Base-by-base conservation (phyloP, 64 coral and sea anemone species). In the Porites australiensis region DNA sequence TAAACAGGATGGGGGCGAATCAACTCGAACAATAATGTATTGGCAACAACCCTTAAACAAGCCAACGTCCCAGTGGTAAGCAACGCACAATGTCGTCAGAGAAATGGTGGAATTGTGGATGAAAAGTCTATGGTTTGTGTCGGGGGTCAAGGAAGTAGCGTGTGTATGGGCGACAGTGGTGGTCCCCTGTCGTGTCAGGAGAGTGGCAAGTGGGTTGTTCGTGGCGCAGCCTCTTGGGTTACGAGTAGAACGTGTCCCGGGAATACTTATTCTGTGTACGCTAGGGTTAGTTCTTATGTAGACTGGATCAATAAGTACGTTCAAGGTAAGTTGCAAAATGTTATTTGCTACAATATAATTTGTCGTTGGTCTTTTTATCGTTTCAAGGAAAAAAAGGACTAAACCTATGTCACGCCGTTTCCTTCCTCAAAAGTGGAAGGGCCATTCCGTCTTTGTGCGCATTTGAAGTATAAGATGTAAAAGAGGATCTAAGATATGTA, bases 101-200 rank as follows among this genome's bases (percentile, higher is more conserved):
- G 61, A 74, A 82, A 92, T 19, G 86, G 94, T 4, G 65, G 27
- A 27, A 9, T 7, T 16, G 94, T 88, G n/a, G 67, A 92, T 51
- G 58, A 96, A 62, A 83, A 12, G 1, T 80, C 90, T 3, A 96
- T 96, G 94, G 68, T 96, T 8, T 96, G 94, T 45, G 68, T 92
- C 0, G 94, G 94, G 57, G 85, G 94, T 62, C 27, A 48, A 10
- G 94, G 94, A 44, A 88, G 65, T 62, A 96, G 94, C 53, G 90
- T 86, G 18, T 96, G 94, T 61, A 96, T 92, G 22, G 94, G 94
- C 27, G 94, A 96, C 84, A 92, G 89, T 21, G 94, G 94, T 58
- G 94, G 94, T 3, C 94, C 94, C 12, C 60, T 96, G 57, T 75
- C 84, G 6, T 95, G 93, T 18, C 13, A 87, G 19, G 93, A 95